Base-by-base conservation (phyloP, 2,888 invertebrate species). In the Diploptera punctata region DNA sequence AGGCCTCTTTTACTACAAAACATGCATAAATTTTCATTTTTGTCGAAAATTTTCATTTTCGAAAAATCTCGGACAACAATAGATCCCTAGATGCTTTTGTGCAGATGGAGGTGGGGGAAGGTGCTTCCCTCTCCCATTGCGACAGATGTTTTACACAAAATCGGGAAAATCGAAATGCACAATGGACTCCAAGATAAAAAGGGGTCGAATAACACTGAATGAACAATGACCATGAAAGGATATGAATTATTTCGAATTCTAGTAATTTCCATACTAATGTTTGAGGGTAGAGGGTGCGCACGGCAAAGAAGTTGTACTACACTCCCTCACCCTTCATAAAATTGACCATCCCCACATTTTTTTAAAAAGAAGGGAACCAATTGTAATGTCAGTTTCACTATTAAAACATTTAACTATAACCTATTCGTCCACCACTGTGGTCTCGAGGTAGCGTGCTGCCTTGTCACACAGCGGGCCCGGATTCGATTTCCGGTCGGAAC, bases 91-190 rank as follows among this genome's bases (percentile, higher is more conserved):
- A n/a, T 16, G 38, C 61, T 71, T 62, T 67, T 67, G 74, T 52
- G 16, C 33, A 71, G 52, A 52, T 69, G 21, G 31, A 9, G 54
- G 38, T 9, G 54, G 31, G 13, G 52, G 21, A 33, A 33, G 38
- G 21, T 5, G 52, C 3, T 3, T 13, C 16, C 16, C 26, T 7
- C 18, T 65, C 65, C 65, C n/a, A 13, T 26, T n/a, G 26, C 65
- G 65, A 72, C 79, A 79, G 78, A 78, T 79, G 79, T 78, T 79
- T 78, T 78, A 77, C 77, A 76, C 77, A 77, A 76, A 79, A 78
- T 78, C 76, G 77, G 79, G 78, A 78, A 78, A 77, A 73, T 78
- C 77, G 74, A 74, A 76, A 75, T 76, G 75, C 72, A 77, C 76
- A 77, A 77, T 76, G 73, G 76, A 71, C 70, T 71, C 67, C 73